A percentile compares a stretch with the other conserved stretches of the same genome.
phyloP scores from a whole-genome alignment of 2,797 vertebrate genomes.

The Acanthis flammea region DNA sequence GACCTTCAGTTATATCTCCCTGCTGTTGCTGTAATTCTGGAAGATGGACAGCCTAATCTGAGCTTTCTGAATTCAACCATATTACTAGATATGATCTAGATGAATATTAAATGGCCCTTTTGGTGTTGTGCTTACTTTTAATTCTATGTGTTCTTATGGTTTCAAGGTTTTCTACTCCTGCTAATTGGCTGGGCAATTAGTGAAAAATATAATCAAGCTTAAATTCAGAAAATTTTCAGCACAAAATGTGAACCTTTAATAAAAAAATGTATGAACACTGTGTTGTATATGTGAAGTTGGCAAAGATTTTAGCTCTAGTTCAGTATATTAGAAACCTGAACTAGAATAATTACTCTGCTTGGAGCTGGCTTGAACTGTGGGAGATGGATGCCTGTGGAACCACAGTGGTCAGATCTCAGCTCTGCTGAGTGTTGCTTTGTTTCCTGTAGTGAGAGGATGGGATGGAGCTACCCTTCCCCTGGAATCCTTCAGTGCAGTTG shows the following conservation, averaged over 20 bases:
- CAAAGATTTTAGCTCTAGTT: not conserved
- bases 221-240: not conserved
- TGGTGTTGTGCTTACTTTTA: not conserved
- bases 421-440: not conserved
- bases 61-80: not conserved
- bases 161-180: not conserved
- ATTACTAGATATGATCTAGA: not conserved
- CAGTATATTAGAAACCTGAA: not conserved
- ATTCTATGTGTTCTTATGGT: not conserved
- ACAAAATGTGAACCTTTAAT: not conserved
- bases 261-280: rapidly evolving
- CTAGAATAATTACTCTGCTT: not conserved
- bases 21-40: not conserved
- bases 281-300: no score
- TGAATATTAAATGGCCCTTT: not conserved
- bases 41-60: not conserved
- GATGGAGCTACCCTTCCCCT: not conserved
- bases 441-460: not conserved
- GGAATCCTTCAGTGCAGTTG: not conserved
- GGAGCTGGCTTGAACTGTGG: not conserved
- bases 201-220: not conserved
- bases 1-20: not conserved
- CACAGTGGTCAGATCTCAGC: not conserved
- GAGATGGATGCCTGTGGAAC: not conserved
- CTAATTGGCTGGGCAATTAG: not conserved